Evolutionary conservation across 2,888 invertebrate species (phyloP).

Genomic region (Notodonta dromedarius): DNA sequence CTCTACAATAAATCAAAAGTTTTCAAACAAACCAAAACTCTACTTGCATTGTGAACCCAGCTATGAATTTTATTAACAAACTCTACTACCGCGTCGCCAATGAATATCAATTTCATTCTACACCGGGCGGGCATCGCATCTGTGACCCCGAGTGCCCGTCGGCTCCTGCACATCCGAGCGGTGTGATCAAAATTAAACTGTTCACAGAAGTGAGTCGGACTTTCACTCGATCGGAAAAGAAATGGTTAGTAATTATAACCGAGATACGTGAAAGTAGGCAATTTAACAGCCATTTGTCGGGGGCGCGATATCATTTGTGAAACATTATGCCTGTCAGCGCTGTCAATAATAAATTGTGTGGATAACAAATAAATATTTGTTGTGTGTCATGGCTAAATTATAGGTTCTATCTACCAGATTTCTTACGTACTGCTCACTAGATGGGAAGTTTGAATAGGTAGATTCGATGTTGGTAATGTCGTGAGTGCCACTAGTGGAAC

Average conservation of each 20-base stretch:
- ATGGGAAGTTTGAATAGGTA: too few species aligned
- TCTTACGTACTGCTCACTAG: too few species aligned
- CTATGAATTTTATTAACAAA: not conserved
- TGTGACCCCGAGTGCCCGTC: not conserved
- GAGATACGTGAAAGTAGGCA: conserved; percentile 59
- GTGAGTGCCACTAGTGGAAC: too few species aligned
- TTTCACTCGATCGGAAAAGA: conserved; percentile 59
- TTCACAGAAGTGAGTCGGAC: conserved; percentile 50
- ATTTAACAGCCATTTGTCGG: conserved; percentile 45
- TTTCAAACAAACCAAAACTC: too few species aligned
- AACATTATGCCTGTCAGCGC: conserved; percentile 29
- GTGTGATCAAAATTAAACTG: conserved; percentile 42
- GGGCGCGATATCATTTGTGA: conserved; percentile 39
- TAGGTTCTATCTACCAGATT: not conserved
- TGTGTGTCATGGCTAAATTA: not conserved
- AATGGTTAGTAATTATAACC: conserved; percentile 57
- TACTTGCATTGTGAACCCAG: not conserved
- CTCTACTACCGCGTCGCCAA: not conserved
- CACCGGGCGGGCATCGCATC: conserved; percentile 2
- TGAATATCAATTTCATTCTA: conserved; percentile 1
- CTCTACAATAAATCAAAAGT: not conserved
- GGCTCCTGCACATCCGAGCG: conserved; percentile 5
- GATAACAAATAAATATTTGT: conserved; percentile 1
- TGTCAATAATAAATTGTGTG: conserved; percentile 27
- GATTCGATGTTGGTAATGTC: too few species aligned